Conservation (phyloP, 1,140 invertebrate species). For the Spodoptera frugiperda region DNA sequence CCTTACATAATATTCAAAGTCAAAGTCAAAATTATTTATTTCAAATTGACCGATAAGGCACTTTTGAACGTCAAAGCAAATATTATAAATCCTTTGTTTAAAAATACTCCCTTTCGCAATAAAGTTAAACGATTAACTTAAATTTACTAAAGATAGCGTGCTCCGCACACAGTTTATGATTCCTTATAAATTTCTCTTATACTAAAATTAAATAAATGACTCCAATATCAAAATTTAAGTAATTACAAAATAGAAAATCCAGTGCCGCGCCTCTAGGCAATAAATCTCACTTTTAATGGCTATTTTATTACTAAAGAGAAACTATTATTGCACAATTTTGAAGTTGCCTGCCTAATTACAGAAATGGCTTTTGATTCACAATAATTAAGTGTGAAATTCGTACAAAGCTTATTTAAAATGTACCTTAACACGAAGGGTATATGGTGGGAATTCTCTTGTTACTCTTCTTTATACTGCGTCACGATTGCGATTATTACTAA, state of each 20-base stretch:
- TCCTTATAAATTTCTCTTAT: constrained; percentile 6
- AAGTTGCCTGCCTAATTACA: constrained; percentile 65
- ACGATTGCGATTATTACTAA: constrained; percentile 25
- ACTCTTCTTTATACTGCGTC: not conserved
- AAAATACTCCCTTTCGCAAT: too few species aligned
- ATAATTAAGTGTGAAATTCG: constrained; percentile 44
- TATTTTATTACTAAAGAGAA: constrained; percentile 65
- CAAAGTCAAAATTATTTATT: too few species aligned
- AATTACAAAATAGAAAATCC: constrained; percentile 24
- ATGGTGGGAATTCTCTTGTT: not conserved
- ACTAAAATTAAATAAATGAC: constrained; percentile 17
- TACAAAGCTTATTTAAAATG: not conserved
- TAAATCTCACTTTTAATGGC: constrained; percentile 46
- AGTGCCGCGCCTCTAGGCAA: constrained; percentile 14
- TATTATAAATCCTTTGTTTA: too few species aligned
- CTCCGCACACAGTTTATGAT: not conserved
- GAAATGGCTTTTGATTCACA: constrained; percentile 67
- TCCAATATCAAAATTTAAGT: constrained; percentile 4
- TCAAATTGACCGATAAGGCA: too few species aligned
- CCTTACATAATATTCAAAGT: too few species aligned
- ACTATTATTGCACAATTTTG: constrained; percentile 67
- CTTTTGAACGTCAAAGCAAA: too few species aligned
- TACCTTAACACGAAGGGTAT: not conserved
- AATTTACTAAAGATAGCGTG: too few species aligned
- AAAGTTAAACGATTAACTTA: too few species aligned